Base-by-base conservation (phyloP, 2,888 invertebrate genomes). In the Acleris literana region DNA sequence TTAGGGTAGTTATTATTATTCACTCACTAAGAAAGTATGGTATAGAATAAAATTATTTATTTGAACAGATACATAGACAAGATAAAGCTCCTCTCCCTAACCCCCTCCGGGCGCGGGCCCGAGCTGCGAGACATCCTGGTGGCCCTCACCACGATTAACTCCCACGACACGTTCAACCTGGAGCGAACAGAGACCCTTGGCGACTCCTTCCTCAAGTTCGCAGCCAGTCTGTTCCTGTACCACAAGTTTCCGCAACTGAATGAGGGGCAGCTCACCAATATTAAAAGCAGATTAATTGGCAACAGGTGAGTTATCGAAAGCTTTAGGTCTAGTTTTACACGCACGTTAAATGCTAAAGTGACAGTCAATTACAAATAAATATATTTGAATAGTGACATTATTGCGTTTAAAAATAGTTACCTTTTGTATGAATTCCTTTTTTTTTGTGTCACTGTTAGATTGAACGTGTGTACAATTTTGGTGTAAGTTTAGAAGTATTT, bases 141-240 rank as follows among this genome's bases (percentile, higher is more conserved):
- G 79, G 96, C 97, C 0, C 80, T 98, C 1, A 97, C 97, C 0
- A 93, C 95, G 1, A 94, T 95, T 44, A 94, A 94, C 67, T 94
- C 96, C 0, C 93, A 95, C 69, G 98, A 98, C 77, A 93, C 94
- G 5, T 95, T 97, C 71, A 94, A 97, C 80, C 84, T 97, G 74
- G 98, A 99, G 81, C 90, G 97, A 1, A 88, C 96, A 16, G 98
- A 98, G 86, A 97, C 97, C 0, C 93, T 99, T 4, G 99, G 98
- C 0, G 98, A 99, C 83, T 96, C 97, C 0, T 97, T 96, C 84
- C 89, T 99, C 7, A 98, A 99, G 87, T 96, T 95, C 74, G 94
- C 96, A 1, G 93, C 94, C 1, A 96, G 96, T 0, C 84, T 97
- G 3, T 97, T 94, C 81, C 88, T 98, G 20, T 96, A 94, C 79